Evolutionary conservation across 2,797 vertebrate genomes (phyloP).

Genomic region (Periophthalmus magnuspinnatus): DNA sequence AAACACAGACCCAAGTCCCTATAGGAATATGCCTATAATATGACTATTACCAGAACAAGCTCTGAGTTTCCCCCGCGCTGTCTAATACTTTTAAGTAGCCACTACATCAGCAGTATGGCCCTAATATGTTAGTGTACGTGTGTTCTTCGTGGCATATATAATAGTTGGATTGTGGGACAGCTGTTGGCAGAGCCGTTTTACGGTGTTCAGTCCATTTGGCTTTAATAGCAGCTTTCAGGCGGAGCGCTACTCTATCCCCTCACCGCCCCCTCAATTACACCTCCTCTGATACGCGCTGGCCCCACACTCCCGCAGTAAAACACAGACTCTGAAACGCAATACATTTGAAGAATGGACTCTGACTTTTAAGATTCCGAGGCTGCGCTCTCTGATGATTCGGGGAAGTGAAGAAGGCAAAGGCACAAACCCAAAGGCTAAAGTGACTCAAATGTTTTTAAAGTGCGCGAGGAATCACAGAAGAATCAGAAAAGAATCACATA

Average conservation of each 20-base stretch:
- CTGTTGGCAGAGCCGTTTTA: constrained; percentile 78
- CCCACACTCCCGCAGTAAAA: constrained; percentile 67
- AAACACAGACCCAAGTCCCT: constrained; percentile 28
- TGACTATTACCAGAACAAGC: constrained; percentile 33
- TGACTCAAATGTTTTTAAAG: not conserved
- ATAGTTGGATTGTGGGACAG: constrained; percentile 71
- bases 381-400: constrained; percentile 55
- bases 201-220: constrained; percentile 75
- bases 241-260: constrained; percentile 73
- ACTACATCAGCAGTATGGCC: constrained; percentile 38
- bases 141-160: constrained; percentile 61
- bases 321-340: constrained; percentile 72
- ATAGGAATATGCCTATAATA: constrained; percentile 29
- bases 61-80: constrained; percentile 44
- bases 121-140: constrained; percentile 36
- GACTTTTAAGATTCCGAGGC: constrained; percentile 63
- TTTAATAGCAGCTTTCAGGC: constrained; percentile 80
- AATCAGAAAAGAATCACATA: no score
- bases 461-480: not conserved
- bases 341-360: constrained; percentile 69
- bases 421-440: not conserved
- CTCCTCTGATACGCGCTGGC: constrained; percentile 76
- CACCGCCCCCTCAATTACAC: constrained; percentile 80
- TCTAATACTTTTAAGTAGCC: constrained; percentile 53
- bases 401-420: constrained; percentile 45